Evolutionary conservation across 2,113 vertebrate species (phyloP), one percentile per base, ranked within the genome.

Genomic region (Plestiodon gilberti): DNA sequence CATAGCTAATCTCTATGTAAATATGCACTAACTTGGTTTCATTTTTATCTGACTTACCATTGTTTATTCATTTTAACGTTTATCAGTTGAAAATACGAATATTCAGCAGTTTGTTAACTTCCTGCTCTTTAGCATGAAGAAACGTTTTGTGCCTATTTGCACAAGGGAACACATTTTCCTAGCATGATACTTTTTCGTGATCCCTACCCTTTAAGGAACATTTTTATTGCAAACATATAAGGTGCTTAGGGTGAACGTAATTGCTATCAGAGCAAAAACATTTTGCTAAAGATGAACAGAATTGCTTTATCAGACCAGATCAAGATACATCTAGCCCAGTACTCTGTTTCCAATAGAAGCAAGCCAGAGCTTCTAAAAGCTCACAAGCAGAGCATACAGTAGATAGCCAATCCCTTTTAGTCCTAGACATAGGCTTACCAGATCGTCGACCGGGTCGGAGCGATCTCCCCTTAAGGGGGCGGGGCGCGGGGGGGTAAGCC

Each of bases 211-310:
- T 84, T 81, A 82, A 93, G 35, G 86, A 83, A 77, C 82, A 85
- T 80, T 91, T 78, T 84, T 88, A 90, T 78, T 52, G 92, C 28
- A 93, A 93, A 78, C 38, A 2, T 61, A 40, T 40, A 86, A 28
- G 25, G 10, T 90, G 38, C 69, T 52, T 79, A 64, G 25, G 20
- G 90, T 30, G 17, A 40, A 84, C n/a, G 80, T 74, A 85, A 92
- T 40, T 87, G 69, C 17, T 88, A 87, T 82, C 84, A 70, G 23
- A 86, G 52, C 81, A 48, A 91, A 88, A 88, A 84, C 82, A 71
- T 10, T 79, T 67, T 89, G 43, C 48, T 73, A 86, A 89, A 91
- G 93, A 64, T 25, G 14, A 13, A 18, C 5, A 64, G 13, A 64
- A 28, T 30, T 30, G 35, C 57, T 30, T 25, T 38, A 4, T 33